These are phyloP conservation scores for Cordylochernes scorpioides DNA, from an alignment of 2,888 invertebrate genomes.

Conservation along the genomic window DNA sequence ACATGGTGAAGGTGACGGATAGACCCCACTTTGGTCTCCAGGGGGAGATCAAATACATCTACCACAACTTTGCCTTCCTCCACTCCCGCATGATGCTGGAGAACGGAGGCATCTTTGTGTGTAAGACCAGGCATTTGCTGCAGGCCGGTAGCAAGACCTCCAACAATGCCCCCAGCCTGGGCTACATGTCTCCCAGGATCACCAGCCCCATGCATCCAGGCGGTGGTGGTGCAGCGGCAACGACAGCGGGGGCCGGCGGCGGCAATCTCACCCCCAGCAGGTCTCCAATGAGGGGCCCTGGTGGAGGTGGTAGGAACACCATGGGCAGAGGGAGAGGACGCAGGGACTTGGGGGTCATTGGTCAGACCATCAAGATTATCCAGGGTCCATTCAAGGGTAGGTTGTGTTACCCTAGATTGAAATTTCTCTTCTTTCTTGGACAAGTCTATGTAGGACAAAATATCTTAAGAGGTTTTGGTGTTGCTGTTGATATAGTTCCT, in stretches of 20 bases:
- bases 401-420: background rate
- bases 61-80: constrained; percentile 78
- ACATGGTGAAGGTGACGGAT: constrained; percentile 89
- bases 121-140: constrained; percentile 73
- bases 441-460: background rate
- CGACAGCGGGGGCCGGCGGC: constrained; percentile 28
- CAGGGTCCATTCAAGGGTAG: constrained; percentile 79
- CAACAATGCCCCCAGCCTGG: no score
- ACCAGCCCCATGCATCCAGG: constrained; percentile 65
- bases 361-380: constrained; percentile 90
- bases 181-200: constrained; percentile 60
- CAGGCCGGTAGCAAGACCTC: constrained; percentile 55
- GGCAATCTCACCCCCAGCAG: no score
- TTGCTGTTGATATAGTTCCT: no score
- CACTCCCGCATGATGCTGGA: constrained; percentile 82
- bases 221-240: constrained; percentile 16
- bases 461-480: no score
- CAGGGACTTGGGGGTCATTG: constrained; percentile 72
- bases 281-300: constrained; percentile 54
- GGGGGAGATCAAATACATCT: constrained; percentile 89
- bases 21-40: constrained; percentile 81
- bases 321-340: constrained; percentile 25
- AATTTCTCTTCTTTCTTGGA: background rate
- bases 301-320: constrained; percentile 30
- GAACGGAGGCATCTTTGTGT: constrained; percentile 94